Evolutionary conservation across 2,888 invertebrate species (phyloP).

Genomic region (Lordiphosa andalusiaca): DNA sequence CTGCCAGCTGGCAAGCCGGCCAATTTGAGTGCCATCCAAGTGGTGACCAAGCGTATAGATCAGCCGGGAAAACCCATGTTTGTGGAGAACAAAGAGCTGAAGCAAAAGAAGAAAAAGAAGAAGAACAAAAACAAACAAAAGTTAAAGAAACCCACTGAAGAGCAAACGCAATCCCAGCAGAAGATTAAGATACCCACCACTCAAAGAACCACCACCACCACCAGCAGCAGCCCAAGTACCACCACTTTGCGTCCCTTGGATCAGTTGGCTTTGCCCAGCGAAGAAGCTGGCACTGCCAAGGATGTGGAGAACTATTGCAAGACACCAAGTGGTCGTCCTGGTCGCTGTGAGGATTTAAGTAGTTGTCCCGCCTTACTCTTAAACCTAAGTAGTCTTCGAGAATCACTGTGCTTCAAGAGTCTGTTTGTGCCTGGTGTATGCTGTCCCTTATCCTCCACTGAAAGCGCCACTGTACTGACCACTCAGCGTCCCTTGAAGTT

Average conservation of each 20-base stretch:
- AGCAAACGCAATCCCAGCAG: slow-evolving; percentile 50
- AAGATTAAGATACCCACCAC: slow-evolving; percentile 70
- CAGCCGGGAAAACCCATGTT: slow-evolving; percentile 63
- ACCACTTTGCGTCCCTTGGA: slow-evolving; percentile 54
- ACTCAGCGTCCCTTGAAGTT: slow-evolving; percentile 76
- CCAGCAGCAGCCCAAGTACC: slow-evolving; percentile 6
- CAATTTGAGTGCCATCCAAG: slow-evolving; percentile 49
- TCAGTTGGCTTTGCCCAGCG: slow-evolving; percentile 78
- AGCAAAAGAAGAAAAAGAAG: slow-evolving; percentile 75
- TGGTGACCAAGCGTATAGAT: slow-evolving; percentile 67
- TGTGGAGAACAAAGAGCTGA: slow-evolving; percentile 77
- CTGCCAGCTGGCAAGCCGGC: slow-evolving; percentile 55
- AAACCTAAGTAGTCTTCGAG: slow-evolving; percentile 89
- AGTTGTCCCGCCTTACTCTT: slow-evolving; percentile 92
- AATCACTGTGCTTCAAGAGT: slow-evolving; percentile 94
- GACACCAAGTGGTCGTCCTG: slow-evolving; percentile 89
- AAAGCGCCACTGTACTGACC: slow-evolving; percentile 73
- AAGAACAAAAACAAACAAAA: slow-evolving; percentile 55
- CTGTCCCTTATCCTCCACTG: slow-evolving; percentile 84
- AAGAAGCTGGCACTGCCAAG: slow-evolving; percentile 80
- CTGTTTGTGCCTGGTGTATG: slow-evolving; percentile 95
- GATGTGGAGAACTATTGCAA: slow-evolving; percentile 86
- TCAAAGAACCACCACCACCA: slow-evolving; percentile 65
- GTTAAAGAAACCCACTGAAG: slow-evolving; percentile 75
- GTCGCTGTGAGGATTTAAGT: slow-evolving; percentile 92